Evolutionary conservation across 64 coral and sea anemone genomes (phyloP).

Genomic region (Montipora capricornis): DNA sequence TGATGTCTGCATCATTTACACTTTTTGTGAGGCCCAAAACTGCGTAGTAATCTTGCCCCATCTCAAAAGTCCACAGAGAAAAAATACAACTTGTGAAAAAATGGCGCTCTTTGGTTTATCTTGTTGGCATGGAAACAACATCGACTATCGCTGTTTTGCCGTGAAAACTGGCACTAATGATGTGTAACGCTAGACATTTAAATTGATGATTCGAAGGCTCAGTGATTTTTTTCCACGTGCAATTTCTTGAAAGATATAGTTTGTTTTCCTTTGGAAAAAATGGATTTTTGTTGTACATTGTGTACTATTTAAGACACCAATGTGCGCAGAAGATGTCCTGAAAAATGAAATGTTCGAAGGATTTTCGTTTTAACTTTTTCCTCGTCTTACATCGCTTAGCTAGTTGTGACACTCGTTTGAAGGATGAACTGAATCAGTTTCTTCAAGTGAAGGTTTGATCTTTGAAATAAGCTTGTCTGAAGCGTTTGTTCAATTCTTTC

Average conservation of each 20-base stretch:
- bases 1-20: conserved; percentile 91
- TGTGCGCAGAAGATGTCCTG: background rate
- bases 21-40: conserved; percentile 91
- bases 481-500: background rate
- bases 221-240: background rate
- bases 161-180: conserved; percentile 38
- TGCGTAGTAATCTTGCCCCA: conserved; percentile 99
- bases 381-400: conserved; percentile 19
- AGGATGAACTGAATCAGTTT: conserved; percentile 42
- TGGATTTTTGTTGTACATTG: background rate
- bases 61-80: background rate
- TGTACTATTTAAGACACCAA: background rate
- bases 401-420: conserved; percentile 28
- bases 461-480: background rate
- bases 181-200: background rate
- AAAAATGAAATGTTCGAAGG: conserved; percentile 21
- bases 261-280: conserved; percentile 17
- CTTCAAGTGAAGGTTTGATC: conserved; percentile 43
- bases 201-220: conserved; percentile 4
- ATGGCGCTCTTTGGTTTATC: conserved; percentile 28
- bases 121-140: conserved; percentile 77
- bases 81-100: conserved; percentile 48
- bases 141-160: background rate
- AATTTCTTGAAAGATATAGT: background rate
- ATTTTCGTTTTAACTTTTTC: conserved; percentile 49